Evolutionary conservation across 2,888 invertebrate species (phyloP).

Genomic region (Dynastes hyllus): DNA sequence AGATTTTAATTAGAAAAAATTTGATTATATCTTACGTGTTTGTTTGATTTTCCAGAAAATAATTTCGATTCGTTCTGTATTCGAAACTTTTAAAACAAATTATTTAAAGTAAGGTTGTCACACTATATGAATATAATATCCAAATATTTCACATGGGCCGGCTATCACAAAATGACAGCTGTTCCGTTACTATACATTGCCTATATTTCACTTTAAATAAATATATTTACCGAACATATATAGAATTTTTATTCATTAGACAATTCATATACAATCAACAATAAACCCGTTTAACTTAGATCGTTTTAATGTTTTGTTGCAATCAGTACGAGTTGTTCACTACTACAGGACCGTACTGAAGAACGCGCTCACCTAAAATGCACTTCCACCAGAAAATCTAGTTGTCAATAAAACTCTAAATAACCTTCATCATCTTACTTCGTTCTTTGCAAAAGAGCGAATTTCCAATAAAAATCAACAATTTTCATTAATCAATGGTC

Average conservation of each 20-base stretch:
- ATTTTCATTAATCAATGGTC: conserved; percentile 14
- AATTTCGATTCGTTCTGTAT: not conserved
- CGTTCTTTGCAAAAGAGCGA: conserved; percentile 5
- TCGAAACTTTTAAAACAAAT: conserved; percentile 28
- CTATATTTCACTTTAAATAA: conserved; percentile 43
- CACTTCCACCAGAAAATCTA: conserved; percentile 27
- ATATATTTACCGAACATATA: conserved; percentile 14
- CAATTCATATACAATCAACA: conserved; percentile 30
- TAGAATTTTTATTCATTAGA: conserved; percentile 30
- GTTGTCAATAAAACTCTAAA: conserved; percentile 37
- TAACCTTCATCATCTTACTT: conserved; percentile 18
- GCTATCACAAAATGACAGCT: conserved; percentile 54
- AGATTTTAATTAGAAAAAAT: not conserved
- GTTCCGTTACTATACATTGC: conserved; percentile 51
- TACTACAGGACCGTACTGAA: conserved; percentile 42
- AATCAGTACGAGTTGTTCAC: conserved; percentile 38
- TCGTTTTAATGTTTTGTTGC: conserved; percentile 32
- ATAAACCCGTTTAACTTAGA: conserved; percentile 39
- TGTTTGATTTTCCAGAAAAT: conserved; percentile 13
- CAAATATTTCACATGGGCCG: conserved; percentile 52
- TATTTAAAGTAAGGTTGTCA: conserved; percentile 49
- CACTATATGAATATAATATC: conserved; percentile 32
- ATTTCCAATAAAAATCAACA: conserved; percentile 10
- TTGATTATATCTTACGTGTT: conserved; percentile 29
- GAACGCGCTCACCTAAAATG: conserved; percentile 39